A percentile compares a stretch with the other conserved stretches of the same genome.
phyloP scores from a whole-genome alignment of 2,113 vertebrate genomes.

The Nycticebus coucang region DNA sequence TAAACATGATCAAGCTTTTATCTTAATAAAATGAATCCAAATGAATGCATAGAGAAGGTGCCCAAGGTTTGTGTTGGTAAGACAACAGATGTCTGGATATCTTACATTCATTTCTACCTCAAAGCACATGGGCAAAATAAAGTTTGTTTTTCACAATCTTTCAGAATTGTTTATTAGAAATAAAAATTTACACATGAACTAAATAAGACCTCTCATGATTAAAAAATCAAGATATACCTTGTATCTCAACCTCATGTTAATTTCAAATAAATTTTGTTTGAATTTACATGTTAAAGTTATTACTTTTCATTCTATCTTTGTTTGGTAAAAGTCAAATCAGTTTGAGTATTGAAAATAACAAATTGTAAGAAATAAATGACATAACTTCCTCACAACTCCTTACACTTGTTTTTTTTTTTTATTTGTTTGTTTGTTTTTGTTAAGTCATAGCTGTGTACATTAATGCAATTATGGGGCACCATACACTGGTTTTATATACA shows the following conservation, averaged over 20 bases:
- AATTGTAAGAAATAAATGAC: neutral
- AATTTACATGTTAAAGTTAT: neutral
- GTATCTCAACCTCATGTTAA: neutral
- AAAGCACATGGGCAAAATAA: neutral
- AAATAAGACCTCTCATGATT: neutral
- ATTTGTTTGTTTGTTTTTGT: no score
- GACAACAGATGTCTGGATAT: neutral
- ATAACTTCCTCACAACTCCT: neutral
- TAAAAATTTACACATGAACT: neutral
- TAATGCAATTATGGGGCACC: no score
- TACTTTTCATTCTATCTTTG: neutral
- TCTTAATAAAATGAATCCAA: neutral
- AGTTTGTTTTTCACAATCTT: neutral
- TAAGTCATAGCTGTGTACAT: no score
- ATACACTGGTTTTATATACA: no score
- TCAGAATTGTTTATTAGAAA: neutral
- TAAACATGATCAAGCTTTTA: neutral
- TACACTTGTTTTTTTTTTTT: neutral
- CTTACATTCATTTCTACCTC: neutral
- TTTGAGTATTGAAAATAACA: neutral
- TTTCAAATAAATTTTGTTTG: neutral
- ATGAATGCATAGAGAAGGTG: neutral
- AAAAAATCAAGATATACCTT: neutral
- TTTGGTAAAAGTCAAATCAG: neutral
- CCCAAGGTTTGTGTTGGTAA: neutral